These are phyloP conservation scores for Galago senegalensis DNA, from an alignment of 2,797 vertebrate genomes.

Conservation along the genomic window DNA sequence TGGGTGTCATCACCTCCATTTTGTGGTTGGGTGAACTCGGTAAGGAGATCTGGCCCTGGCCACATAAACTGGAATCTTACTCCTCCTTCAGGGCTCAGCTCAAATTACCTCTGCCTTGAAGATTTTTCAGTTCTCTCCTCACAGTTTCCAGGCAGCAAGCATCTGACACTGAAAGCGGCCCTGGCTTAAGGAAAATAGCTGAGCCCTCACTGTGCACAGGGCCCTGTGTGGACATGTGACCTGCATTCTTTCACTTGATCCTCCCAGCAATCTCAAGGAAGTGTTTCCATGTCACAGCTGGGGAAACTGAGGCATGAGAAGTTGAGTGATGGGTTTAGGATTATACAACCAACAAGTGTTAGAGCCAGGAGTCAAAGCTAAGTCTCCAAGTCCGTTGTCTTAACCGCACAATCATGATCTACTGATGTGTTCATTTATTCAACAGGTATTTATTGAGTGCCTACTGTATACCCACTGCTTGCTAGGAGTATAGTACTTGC, in stretches of 20 bases:
- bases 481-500: slow-evolving; percentile 7
- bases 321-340: neutral
- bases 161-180: neutral
- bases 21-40: slow-evolving; percentile 51
- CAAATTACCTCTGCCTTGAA: neutral
- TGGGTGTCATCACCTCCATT: slow-evolving; percentile 42
- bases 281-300: neutral
- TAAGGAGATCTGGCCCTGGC: neutral
- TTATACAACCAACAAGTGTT: neutral
- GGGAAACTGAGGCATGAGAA: neutral
- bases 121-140: neutral
- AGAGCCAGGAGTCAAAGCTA: neutral
- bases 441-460: slow-evolving; percentile 8
- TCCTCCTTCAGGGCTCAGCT: slow-evolving; percentile 31
- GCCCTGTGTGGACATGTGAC: neutral
- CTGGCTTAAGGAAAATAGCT: neutral
- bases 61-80: neutral
- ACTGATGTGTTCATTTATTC: neutral
- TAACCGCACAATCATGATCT: neutral
- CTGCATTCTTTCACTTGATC: neutral
- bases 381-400: neutral
- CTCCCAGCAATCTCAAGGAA: neutral
- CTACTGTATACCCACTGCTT: neutral
- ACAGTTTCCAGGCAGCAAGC: neutral
- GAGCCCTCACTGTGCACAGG: neutral